Evolutionary conservation across 64 coral and sea anemone genomes (phyloP).

Genomic region (Porites lutea): DNA sequence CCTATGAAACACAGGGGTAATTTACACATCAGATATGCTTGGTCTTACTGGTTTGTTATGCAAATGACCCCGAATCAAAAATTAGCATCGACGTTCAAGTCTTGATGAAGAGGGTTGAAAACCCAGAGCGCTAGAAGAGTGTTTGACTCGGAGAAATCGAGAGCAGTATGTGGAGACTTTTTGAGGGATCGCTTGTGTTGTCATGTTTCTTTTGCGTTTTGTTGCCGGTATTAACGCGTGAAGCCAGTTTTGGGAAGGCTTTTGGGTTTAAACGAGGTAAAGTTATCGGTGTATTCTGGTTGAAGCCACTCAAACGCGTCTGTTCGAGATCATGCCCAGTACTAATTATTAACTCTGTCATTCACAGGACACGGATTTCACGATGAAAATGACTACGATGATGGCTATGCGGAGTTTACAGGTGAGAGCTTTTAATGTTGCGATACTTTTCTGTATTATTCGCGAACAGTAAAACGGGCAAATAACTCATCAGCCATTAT

Average conservation of each 20-base stretch:
- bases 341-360: neutral
- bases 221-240: neutral
- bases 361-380: slow-evolving; percentile 32
- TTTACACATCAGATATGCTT: slow-evolving; percentile 1
- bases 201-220: slow-evolving; percentile 1
- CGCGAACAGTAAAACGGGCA: neutral
- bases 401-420: slow-evolving; percentile 40
- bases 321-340: neutral
- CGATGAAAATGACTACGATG: slow-evolving; percentile 39
- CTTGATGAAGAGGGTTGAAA: slow-evolving; percentile 7
- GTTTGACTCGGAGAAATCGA: neutral
- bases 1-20: neutral
- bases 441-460: neutral
- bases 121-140: neutral
- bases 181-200: neutral
- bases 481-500: neutral
- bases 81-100: slow-evolving; percentile 43
- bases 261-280: neutral
- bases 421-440: neutral
- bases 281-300: neutral
- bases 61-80: slow-evolving; percentile 23
- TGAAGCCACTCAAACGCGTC: neutral
- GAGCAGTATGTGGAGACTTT: slow-evolving; percentile 18
- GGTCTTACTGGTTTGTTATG: slow-evolving; percentile 39
- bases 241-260: neutral